phyloP scores from a whole-genome alignment of 2,113 vertebrate genomes.

The Leptocoma aspasia region DNA sequence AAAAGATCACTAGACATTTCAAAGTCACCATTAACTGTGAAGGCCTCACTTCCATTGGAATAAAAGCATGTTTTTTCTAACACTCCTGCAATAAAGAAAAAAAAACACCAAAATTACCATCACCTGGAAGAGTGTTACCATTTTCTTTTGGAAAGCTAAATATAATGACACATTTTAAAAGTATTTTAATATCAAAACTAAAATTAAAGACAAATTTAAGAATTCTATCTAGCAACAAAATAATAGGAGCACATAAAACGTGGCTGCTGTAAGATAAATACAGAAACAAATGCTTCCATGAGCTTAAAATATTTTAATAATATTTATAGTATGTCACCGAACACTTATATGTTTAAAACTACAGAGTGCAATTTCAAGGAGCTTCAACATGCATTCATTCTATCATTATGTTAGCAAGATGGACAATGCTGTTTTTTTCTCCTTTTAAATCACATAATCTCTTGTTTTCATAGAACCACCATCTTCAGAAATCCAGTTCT shows the following conservation, averaged over 20 bases:
- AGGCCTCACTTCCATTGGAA: slow-evolving; percentile 67
- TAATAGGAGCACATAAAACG: neutral
- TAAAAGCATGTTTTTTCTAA: slow-evolving; percentile 74
- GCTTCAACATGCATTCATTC: neutral
- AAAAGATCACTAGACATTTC: slow-evolving; percentile 32
- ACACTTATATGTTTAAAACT: neutral
- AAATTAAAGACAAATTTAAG: neutral
- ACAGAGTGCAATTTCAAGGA: neutral
- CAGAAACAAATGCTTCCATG: neutral
- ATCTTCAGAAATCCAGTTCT: neutral
- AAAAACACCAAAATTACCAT: neutral
- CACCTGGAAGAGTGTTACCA: neutral
- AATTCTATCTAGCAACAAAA: neutral
- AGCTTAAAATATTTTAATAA: neutral
- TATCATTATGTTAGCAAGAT: neutral
- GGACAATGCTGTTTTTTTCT: neutral
- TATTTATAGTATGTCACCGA: neutral
- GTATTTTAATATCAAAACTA: neutral
- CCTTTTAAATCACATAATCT: neutral
- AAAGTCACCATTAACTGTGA: slow-evolving; percentile 49
- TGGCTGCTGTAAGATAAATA: neutral
- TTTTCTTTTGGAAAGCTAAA: neutral
- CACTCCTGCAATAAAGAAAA: slow-evolving; percentile 69
- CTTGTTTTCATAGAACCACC: neutral
- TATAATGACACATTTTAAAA: neutral